Base-by-base conservation (phyloP, 2,113 vertebrate genomes). In the Columbina picui region DNA sequence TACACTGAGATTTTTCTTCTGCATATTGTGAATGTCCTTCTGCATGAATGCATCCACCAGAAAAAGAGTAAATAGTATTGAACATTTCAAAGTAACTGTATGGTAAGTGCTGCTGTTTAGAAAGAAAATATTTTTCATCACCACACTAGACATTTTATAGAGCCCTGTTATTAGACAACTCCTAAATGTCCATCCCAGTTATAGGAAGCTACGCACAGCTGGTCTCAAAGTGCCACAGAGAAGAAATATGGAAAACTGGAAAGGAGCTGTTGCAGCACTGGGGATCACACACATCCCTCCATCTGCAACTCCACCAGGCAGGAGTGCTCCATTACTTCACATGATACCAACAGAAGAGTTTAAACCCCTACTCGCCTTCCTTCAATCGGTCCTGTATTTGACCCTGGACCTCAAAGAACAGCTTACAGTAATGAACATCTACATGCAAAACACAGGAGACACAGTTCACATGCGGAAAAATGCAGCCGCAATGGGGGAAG, bases 271-370 rank as follows among this genome's bases (percentile, higher is more conserved):
- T 63, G 45, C 41, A 91, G 38, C 63, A 26, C 39, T 26, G 29
- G 11, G 5, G 30, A 82, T 16, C 17, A 7, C 1, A 8, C 16
- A 29, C 30, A 49, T 65, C 17, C 67, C 27, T 64, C 47, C 11
- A 11, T 10, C 30, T 70, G 17, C 11, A 67, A 63, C 32, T 34
- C 29, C 22, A n/a, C 16, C 16, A 3, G 1, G 10, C 2, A 3
- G 34, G 47, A 94, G 1, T 59, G 36, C 6, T 41, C 34, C 50
- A 63, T 7, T 49, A 21, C 0, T 0, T 25, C 90, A 39, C 39
- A 20, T 0, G 5, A 27, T 27, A 56, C 17, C 36, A 74, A 67
- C 10, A 47, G 17, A 43, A 50, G 39, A 71, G 19, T n/a, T 91
- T 25, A 82, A 87, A 68, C 4, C 19, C 68, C 74, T 25, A 10